phyloP scores from a whole-genome alignment of 2,797 vertebrate genomes.

The Schizopygopsis pylzovi region DNA sequence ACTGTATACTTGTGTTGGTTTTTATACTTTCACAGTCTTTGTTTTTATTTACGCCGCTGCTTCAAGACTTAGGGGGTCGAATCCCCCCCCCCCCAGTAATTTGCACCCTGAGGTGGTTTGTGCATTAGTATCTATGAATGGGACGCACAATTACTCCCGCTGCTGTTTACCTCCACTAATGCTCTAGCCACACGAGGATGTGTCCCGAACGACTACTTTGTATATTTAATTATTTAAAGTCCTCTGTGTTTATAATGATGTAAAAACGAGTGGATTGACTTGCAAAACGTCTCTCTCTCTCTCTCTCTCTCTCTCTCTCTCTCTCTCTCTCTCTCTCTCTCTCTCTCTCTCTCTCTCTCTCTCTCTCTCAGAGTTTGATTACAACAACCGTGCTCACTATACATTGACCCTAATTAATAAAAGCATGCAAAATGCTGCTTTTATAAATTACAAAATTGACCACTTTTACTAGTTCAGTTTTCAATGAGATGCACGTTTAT shows the following conservation, averaged over 20 bases:
- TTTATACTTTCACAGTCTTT: not conserved
- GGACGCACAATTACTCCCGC: conserved; percentile 58
- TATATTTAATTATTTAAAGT: conserved; percentile 69
- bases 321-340: no score
- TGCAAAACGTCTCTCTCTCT: not conserved
- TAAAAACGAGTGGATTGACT: not conserved
- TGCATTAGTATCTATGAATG: conserved; percentile 7
- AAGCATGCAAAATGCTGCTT: not conserved
- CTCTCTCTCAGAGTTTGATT: not conserved
- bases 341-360: no score
- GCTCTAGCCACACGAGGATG: conserved; percentile 34
- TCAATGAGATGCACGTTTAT: not conserved
- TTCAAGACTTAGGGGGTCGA: not conserved
- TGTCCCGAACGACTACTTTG: conserved; percentile 67
- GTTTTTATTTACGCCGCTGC: not conserved
- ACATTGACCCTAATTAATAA: not conserved
- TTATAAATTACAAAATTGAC: not conserved
- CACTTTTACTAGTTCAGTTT: not conserved
- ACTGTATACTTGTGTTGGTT: not conserved
- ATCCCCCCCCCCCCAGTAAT: not conserved
- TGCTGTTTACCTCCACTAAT: conserved; percentile 63
- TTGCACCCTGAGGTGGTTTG: not conserved
- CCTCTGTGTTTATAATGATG: conserved; percentile 43
- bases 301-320: no score
- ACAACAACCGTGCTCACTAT: not conserved